These are phyloP conservation scores for Lycia hirtaria DNA, from an alignment of 2,888 invertebrate genomes.

Conservation along the genomic window DNA sequence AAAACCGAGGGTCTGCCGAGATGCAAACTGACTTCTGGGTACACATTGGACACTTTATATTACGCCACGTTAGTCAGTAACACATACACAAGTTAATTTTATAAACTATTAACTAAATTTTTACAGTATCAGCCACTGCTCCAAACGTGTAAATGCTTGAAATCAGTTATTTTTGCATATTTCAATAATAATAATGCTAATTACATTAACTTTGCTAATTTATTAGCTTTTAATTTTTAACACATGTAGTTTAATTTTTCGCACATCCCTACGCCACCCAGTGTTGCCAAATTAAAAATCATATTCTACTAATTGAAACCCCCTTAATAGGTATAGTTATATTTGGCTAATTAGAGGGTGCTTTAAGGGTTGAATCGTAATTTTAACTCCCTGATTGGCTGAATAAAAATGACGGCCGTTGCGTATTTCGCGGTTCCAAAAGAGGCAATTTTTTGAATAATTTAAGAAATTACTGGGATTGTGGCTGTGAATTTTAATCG, in stretches of 20 bases:
- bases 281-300: constrained; percentile 61
- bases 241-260: not conserved
- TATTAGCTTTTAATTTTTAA: not conserved
- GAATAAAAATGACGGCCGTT: constrained; percentile 27
- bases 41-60: too few species aligned
- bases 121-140: too few species aligned
- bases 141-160: too few species aligned
- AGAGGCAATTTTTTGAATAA: constrained; percentile 4
- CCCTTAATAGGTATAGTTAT: constrained; percentile 41
- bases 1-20: too few species aligned
- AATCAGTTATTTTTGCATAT: too few species aligned
- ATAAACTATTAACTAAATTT: too few species aligned
- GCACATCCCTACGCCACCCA: constrained; percentile 45
- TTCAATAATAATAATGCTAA: too few species aligned
- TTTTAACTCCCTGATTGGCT: constrained; percentile 30
- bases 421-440: constrained; percentile 3
- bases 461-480: constrained; percentile 1
- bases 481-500: constrained; percentile 5
- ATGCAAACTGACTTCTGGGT: too few species aligned
- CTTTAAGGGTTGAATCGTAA: constrained; percentile 32
- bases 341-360: constrained; percentile 40
- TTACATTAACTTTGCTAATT: too few species aligned
- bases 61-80: too few species aligned
- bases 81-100: too few species aligned
- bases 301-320: constrained; percentile 48